Evolutionary conservation across 2,113 vertebrate genomes (phyloP), one percentile per base, ranked within the genome.

Genomic region (Hippocampus guttulatus): DNA sequence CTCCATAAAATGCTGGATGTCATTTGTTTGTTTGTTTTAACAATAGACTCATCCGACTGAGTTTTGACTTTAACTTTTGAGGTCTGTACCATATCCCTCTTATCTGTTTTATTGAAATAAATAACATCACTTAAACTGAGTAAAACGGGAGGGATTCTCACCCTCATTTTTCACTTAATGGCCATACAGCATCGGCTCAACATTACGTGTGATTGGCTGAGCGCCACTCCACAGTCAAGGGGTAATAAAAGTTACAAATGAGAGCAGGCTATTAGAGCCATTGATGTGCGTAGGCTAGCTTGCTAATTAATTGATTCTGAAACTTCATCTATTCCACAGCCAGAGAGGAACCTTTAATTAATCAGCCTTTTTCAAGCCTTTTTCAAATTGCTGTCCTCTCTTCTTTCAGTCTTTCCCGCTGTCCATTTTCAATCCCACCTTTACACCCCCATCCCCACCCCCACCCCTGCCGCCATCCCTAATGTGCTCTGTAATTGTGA

Each of bases 201-300:
- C 69, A 51, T 64, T 67, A 61, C 55, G 69, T 76, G 63, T 86
- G 90, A 91, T 87, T 87, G 90, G 89, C 84, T 85, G 71, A 83
- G 85, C 84, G 81, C 80, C 84, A 77, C 85, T 84, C 75, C 60
- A 69, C 79, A 82, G 87, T 78, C 72, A 79, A 27, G n/a, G 78
- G 82, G 87, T 89, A 91, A 92, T 92, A 91, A 92, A 92, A 90
- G 87, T 90, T 85, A 92, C 88, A 92, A 92, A 92, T 90, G 90
- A 91, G 90, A 85, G 83, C 76, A 84, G 76, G 85, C 87, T 87
- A 91, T 90, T 90, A 91, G 88, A 90, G 82, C 68, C 87, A 90
- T 81, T 89, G 90, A 90, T 75, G 76, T 86, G 88, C 79, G 80
- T 80, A 86, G 86, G 85, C 85, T 85, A 81, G 84, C 84, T 71